phyloP scores from a whole-genome alignment of 2,113 vertebrate species.

The Neolamprologus brichardi region DNA sequence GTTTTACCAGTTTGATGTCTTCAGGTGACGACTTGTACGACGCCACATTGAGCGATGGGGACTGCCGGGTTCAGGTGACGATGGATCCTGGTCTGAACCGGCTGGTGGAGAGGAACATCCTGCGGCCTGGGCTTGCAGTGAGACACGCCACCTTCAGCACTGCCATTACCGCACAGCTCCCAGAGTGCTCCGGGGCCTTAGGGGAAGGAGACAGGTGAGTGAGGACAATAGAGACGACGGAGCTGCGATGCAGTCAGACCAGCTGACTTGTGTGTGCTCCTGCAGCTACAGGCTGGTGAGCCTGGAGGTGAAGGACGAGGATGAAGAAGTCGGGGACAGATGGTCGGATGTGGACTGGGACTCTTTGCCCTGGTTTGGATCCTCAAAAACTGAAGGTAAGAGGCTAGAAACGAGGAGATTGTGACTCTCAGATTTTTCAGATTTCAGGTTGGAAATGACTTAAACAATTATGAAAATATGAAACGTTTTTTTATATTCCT shows the following conservation, averaged over 20 bases:
- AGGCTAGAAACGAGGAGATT: neutral
- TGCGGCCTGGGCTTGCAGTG: slow-evolving; percentile 38
- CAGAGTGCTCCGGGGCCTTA: neutral
- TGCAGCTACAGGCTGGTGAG: slow-evolving; percentile 33
- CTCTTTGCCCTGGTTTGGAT: slow-evolving; percentile 47
- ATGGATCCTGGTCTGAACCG: slow-evolving; percentile 65
- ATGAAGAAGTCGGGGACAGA: rapidly evolving
- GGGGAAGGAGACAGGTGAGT: slow-evolving; percentile 10
- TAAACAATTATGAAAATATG: neutral
- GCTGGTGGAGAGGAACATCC: slow-evolving; percentile 51
- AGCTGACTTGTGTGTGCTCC: neutral
- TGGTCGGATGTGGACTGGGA: neutral
- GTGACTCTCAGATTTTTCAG: neutral
- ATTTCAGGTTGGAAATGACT: neutral
- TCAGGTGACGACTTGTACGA: slow-evolving; percentile 65
- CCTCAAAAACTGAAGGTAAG: slow-evolving; percentile 9
- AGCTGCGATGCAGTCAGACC: neutral
- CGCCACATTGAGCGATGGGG: slow-evolving; percentile 58
- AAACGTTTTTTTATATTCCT: rapidly evolving
- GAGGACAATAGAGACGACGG: neutral
- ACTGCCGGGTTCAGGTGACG: slow-evolving; percentile 62
- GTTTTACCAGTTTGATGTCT: neutral
- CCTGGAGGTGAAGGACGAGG: neutral
- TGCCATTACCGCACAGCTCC: slow-evolving; percentile 7
- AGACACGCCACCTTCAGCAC: slow-evolving; percentile 35